phyloP scores from a whole-genome alignment of 1,140 invertebrate genomes.

The Ceratosolen fusciceps region DNA sequence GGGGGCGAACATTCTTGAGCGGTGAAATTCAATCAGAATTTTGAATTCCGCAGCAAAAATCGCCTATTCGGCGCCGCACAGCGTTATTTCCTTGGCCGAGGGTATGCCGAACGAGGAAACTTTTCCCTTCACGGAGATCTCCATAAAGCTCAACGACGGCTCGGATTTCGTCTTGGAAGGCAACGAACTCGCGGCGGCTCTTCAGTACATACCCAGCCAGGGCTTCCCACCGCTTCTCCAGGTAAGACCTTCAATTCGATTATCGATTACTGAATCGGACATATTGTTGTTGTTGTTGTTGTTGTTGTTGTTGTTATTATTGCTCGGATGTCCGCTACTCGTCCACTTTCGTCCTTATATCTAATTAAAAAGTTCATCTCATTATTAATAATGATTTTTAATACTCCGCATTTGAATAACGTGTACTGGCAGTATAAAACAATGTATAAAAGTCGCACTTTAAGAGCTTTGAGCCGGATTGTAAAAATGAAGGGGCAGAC shows the following conservation, averaged over 20 bases:
- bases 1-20: background rate
- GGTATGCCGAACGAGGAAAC: constrained; percentile 84
- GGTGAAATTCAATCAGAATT: background rate
- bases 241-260: constrained; percentile 49
- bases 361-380: too few relatives aligned
- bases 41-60: constrained; percentile 74
- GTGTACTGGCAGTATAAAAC: too few relatives aligned
- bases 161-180: constrained; percentile 73
- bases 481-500: too few relatives aligned
- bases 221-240: constrained; percentile 80
- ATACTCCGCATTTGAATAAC: too few relatives aligned
- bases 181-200: constrained; percentile 74
- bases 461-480: too few relatives aligned
- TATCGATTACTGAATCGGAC: too few relatives aligned
- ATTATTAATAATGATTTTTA: too few relatives aligned
- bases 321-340: too few relatives aligned
- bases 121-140: constrained; percentile 80
- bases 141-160: constrained; percentile 77
- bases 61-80: constrained; percentile 76
- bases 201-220: constrained; percentile 83
- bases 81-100: constrained; percentile 81
- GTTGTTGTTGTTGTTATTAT: too few relatives aligned
- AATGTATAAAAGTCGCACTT: too few relatives aligned
- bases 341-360: too few relatives aligned
- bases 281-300: too few relatives aligned